Percentiles rank a stretch among this genome's conserved stretches.
These are phyloP conservation scores for Dorcus parallelipipedus DNA, from an alignment of 2,888 invertebrate genomes.

Conservation along the genomic window DNA sequence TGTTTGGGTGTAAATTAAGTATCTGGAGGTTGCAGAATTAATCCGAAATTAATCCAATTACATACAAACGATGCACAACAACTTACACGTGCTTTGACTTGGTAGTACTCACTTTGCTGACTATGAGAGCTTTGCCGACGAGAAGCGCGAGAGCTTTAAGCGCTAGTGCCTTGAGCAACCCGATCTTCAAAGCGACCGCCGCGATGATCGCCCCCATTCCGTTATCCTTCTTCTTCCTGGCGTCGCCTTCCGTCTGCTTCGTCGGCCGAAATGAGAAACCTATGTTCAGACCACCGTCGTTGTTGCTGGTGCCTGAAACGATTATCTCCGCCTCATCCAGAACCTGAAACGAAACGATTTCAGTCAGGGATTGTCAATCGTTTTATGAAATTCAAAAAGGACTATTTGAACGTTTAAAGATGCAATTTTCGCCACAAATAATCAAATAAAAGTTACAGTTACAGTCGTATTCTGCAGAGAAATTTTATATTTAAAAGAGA, in stretches of 20 bases:
- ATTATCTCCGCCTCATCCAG: slow-evolving; percentile 77
- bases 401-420: no score
- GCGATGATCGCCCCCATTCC: slow-evolving; percentile 71
- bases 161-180: slow-evolving; percentile 73
- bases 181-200: slow-evolving; percentile 75
- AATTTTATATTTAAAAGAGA: no score
- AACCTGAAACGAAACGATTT: slow-evolving; percentile 44
- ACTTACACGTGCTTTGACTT: no score
- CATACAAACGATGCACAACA: no score
- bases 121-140: slow-evolving; percentile 80
- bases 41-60: no score
- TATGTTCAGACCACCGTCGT: slow-evolving; percentile 66
- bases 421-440: no score
- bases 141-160: slow-evolving; percentile 78
- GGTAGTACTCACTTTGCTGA: slow-evolving; percentile 59
- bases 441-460: no score
- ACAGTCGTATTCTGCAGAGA: no score
- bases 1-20: no score
- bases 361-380: background rate
- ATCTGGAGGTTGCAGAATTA: no score
- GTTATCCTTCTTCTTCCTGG: slow-evolving; percentile 56
- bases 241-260: slow-evolving; percentile 35
- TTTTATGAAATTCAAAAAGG: no score
- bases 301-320: slow-evolving; percentile 64
- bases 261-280: slow-evolving; percentile 61